phyloP scores from a whole-genome alignment of 2,113 vertebrate genomes.

The Odontophorus gujanensis region DNA sequence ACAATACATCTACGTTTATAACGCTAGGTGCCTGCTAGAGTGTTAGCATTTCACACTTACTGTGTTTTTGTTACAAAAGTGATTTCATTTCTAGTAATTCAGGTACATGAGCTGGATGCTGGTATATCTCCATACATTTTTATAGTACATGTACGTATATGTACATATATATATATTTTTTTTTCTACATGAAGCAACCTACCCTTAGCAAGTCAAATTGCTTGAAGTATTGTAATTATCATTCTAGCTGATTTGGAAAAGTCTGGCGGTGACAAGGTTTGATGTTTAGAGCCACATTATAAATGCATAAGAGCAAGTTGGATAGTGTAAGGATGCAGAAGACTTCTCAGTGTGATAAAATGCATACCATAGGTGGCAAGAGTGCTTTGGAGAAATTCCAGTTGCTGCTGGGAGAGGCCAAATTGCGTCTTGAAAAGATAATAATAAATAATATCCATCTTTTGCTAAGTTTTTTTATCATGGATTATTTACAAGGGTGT shows the following conservation, averaged over 20 bases:
- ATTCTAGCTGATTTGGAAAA: background rate
- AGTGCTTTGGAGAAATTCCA: background rate
- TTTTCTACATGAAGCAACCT: background rate
- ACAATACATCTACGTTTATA: background rate
- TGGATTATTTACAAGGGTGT: background rate
- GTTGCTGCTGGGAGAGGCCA: background rate
- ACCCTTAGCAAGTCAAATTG: background rate
- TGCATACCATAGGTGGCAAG: background rate
- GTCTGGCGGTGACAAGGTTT: background rate
- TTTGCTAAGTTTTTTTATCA: background rate
- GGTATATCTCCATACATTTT: background rate
- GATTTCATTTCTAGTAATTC: background rate
- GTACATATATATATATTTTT: no score
- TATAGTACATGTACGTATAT: background rate
- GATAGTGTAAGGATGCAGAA: background rate
- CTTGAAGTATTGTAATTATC: background rate
- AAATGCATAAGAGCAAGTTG: background rate
- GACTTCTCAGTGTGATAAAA: background rate
- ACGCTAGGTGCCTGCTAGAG: background rate
- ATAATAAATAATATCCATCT: background rate
- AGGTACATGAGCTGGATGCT: background rate
- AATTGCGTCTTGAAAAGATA: background rate
- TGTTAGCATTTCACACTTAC: background rate
- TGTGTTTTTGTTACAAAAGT: background rate
- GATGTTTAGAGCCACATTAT: background rate